Evolutionary conservation across 1,140 invertebrate genomes (phyloP).

Genomic region (Drosophila asahinai): DNA sequence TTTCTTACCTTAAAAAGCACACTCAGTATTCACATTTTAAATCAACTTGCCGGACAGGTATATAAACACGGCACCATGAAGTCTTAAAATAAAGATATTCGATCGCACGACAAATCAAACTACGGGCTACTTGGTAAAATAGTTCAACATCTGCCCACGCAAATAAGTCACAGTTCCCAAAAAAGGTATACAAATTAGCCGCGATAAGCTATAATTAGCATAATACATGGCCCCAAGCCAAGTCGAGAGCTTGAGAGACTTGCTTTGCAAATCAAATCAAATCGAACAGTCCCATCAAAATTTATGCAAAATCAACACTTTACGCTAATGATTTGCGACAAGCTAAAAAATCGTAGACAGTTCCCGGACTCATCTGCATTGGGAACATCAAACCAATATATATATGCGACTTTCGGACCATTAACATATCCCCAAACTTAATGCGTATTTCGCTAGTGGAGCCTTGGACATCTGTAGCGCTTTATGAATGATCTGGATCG

Average conservation of each 20-base stretch:
- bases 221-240: slow-evolving; percentile 31
- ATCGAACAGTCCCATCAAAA: slow-evolving; percentile 37
- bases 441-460: slow-evolving; percentile 14
- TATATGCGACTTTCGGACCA: slow-evolving; percentile 38
- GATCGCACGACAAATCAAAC: slow-evolving; percentile 51
- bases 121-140: slow-evolving; percentile 50
- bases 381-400: slow-evolving; percentile 27
- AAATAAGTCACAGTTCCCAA: slow-evolving; percentile 16
- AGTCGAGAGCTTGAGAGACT: slow-evolving; percentile 17
- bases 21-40: slow-evolving; percentile 34
- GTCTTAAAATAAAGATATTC: slow-evolving; percentile 44
- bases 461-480: background rate
- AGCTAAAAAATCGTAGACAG: slow-evolving; percentile 39
- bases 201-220: slow-evolving; percentile 33
- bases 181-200: slow-evolving; percentile 53
- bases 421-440: slow-evolving; percentile 21
- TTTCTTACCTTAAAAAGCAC: slow-evolving; percentile 4
- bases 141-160: slow-evolving; percentile 50
- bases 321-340: slow-evolving; percentile 73
- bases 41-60: slow-evolving; percentile 20
- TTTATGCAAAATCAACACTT: slow-evolving; percentile 80
- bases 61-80: slow-evolving; percentile 29
- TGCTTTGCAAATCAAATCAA: slow-evolving; percentile 55
- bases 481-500: slow-evolving; percentile 57
- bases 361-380: slow-evolving; percentile 52